Base-by-base conservation (phyloP, 1,140 invertebrate genomes). In the Tetragonula clypearis region DNA sequence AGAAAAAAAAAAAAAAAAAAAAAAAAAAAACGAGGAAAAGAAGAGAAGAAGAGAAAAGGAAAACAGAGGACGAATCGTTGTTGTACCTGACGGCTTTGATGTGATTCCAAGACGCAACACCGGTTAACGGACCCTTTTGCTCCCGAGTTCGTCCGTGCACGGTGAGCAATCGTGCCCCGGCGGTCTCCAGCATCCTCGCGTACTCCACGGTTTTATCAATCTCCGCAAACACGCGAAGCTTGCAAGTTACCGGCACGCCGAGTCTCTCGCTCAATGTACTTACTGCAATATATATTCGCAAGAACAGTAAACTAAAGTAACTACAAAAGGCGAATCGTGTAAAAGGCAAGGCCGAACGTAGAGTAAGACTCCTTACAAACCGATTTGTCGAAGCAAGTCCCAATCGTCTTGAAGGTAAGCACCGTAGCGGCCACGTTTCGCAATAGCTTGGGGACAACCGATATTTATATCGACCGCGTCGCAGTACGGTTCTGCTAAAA, bases 391-490 rank as follows among this genome's bases (percentile, higher is more conserved):
- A 21, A 99, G 94, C 49, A 99, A 95, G 23, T 97, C 95, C 99
- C 99, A 99, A 91, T 99, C 98, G 92, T 99, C 98, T 95, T 99
- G 98, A 19, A 99, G 95, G 95, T 98, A 99, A 35, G 99, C 97
- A 53, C 97, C 97, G 94, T 98, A 98, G 94, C 96, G 96, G 53
- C 98, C 98, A 91, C 98, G 95, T 93, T 98, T 98, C 4, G 99
- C 99, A 86, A 99, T 99, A 8, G 97, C 97, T 95, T 99, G 99
- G 0, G 99, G 99, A 95, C 99, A 99, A 1, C 99, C 99, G 79
- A 99, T 96, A 95, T 99, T 99, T n/a, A 99, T 96, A 95, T 99
- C 99, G 78, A 99, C 97, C 21, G 98, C 99, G 95, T 99, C 98
- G 95, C 99, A 99, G 90, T 97, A 95, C 73, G 96, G 96, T 94